phyloP scores from a whole-genome alignment of 2,113 vertebrate species.

The Corvus cornix region DNA sequence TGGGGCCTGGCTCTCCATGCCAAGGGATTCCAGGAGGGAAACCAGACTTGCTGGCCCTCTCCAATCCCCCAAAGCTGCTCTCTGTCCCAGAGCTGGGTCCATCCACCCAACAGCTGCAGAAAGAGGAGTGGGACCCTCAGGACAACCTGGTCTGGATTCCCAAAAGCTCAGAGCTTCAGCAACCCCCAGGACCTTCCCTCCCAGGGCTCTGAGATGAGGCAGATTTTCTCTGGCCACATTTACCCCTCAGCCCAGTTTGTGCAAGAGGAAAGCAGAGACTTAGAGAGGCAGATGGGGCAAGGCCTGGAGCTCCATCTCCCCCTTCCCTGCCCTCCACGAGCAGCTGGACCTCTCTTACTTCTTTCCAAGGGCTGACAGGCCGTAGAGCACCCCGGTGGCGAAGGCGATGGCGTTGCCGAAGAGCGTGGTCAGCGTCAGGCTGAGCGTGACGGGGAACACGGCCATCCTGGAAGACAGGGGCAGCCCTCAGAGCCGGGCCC shows the following conservation, averaged over 20 bases:
- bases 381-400: constrained; percentile 91
- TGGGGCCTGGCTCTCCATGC: accelerated
- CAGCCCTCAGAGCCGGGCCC: background rate
- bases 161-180: background rate
- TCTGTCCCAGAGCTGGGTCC: background rate
- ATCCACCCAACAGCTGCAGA: background rate
- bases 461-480: constrained; percentile 83
- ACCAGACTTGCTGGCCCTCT: background rate
- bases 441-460: constrained; percentile 83
- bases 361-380: constrained; percentile 89
- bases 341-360: constrained; percentile 77
- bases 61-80: no score
- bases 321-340: background rate
- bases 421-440: constrained; percentile 88
- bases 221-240: background rate
- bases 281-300: background rate
- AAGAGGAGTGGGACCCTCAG: background rate
- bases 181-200: background rate
- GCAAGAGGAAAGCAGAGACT: background rate
- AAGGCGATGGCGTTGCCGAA: constrained; percentile 93
- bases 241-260: accelerated
- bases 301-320: background rate
- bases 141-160: background rate
- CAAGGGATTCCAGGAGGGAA: background rate
- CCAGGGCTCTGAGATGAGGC: background rate